A percentile compares a stretch with the other conserved stretches of the same genome.
phyloP scores from a whole-genome alignment of 2,888 invertebrate species.

The Campaea margaritaria region DNA sequence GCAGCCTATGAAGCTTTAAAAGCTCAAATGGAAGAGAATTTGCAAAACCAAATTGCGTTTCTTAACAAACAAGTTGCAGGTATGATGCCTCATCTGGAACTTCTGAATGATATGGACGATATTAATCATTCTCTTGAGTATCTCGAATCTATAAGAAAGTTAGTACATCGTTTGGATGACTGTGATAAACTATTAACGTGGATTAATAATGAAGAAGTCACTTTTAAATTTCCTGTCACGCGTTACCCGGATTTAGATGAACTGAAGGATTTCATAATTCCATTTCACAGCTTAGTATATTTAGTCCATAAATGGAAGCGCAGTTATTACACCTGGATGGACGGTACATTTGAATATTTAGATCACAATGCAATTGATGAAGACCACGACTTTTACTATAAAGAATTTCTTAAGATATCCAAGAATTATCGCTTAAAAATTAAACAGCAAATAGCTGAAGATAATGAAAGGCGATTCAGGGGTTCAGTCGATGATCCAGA shows the following conservation, averaged over 20 bases:
- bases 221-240: constrained; percentile 93
- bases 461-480: constrained; percentile 85
- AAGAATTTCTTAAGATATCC: constrained; percentile 91
- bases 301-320: constrained; percentile 89
- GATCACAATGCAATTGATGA: constrained; percentile 91
- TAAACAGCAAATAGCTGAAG: constrained; percentile 90
- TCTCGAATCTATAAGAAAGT: constrained; percentile 90
- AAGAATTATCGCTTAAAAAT: constrained; percentile 91
- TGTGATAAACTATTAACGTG: constrained; percentile 91
- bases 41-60: constrained; percentile 88
- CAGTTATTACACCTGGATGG: constrained; percentile 94
- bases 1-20: constrained; percentile 92
- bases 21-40: constrained; percentile 92
- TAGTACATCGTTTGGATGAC: constrained; percentile 90
- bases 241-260: constrained; percentile 92
- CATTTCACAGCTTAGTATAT: constrained; percentile 90
- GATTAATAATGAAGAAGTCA: constrained; percentile 95
- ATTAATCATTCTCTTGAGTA: constrained; percentile 91
- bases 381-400: constrained; percentile 91
- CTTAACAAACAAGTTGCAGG: constrained; percentile 89
- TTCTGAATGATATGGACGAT: constrained; percentile 94
- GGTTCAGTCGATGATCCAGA: constrained; percentile 92
- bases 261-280: constrained; percentile 88
- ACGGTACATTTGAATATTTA: constrained; percentile 95
- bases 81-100: constrained; percentile 89